Percentiles rank a stretch among this genome's conserved stretches.
phyloP scores from a whole-genome alignment of 2,113 vertebrate genomes.

The Laticauda laticaudata region DNA sequence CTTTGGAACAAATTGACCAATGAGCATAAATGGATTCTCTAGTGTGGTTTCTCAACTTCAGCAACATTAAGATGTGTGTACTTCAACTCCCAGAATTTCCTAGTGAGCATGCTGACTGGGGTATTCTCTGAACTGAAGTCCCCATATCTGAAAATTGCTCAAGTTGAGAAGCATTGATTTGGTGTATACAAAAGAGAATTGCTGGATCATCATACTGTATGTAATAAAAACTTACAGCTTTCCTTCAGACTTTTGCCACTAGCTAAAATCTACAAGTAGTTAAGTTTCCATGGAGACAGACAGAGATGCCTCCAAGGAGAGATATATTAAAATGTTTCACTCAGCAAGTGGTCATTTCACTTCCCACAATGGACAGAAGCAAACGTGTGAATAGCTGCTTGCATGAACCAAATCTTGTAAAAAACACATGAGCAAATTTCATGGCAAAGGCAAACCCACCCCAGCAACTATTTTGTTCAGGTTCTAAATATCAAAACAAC shows the following conservation, averaged over 20 bases:
- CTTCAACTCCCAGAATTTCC: not conserved
- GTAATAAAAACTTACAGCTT: fast-evolving
- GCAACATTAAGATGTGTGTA: not conserved
- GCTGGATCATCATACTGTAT: not conserved
- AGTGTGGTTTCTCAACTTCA: not conserved
- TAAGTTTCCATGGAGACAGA: fast-evolving
- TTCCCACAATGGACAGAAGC: not conserved
- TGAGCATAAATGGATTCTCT: not conserved
- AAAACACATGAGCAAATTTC: not conserved
- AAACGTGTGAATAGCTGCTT: not conserved
- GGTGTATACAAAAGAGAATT: not conserved
- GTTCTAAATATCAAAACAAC: not conserved
- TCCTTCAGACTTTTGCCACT: not conserved
- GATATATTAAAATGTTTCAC: fast-evolving
- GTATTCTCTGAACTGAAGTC: not conserved
- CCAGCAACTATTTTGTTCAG: not conserved
- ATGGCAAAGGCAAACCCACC: not conserved
- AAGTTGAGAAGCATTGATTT: not conserved
- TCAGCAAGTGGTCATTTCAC: not conserved
- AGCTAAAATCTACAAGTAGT: not conserved
- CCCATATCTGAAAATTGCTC: not conserved
- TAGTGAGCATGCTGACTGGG: not conserved
- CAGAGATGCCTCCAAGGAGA: fast-evolving
- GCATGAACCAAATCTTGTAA: not conserved
- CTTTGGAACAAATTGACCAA: not conserved